These are phyloP conservation scores for Phyllostomus hastatus DNA, from an alignment of 2,113 vertebrate genomes.

Conservation along the genomic window DNA sequence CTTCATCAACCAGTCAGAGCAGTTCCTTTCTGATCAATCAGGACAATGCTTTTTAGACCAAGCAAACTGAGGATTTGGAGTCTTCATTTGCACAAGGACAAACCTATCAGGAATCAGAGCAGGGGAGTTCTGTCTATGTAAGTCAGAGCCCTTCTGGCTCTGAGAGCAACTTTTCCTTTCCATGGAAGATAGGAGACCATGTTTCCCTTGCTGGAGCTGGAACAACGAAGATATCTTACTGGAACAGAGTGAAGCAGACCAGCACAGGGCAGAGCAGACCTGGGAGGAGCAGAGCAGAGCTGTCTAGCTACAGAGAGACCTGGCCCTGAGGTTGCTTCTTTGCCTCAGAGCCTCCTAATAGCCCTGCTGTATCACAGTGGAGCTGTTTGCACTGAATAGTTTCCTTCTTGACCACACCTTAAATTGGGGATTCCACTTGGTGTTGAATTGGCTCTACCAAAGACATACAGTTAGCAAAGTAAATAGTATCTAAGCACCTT, in stretches of 20 bases:
- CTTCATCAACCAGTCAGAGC: background rate
- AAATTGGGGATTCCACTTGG: background rate
- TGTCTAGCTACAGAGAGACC: background rate
- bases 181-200: background rate
- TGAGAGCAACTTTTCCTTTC: background rate
- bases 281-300: background rate
- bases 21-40: background rate
- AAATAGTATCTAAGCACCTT: background rate
- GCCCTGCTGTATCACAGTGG: background rate
- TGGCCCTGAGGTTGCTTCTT: background rate
- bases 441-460: background rate
- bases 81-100: background rate
- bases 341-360: background rate
- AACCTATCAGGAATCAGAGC: background rate
- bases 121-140: background rate
- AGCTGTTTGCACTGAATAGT: background rate
- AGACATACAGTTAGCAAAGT: background rate
- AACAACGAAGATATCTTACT: background rate
- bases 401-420: background rate
- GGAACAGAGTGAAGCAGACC: background rate
- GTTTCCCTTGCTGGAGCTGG: background rate
- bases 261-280: background rate
- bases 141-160: background rate
- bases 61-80: background rate
- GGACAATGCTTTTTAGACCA: background rate